A percentile compares a stretch with the other conserved stretches of the same genome.
Conservation (phyloP, 2,888 invertebrate species). For the Drosophila setosimentum region DNA sequence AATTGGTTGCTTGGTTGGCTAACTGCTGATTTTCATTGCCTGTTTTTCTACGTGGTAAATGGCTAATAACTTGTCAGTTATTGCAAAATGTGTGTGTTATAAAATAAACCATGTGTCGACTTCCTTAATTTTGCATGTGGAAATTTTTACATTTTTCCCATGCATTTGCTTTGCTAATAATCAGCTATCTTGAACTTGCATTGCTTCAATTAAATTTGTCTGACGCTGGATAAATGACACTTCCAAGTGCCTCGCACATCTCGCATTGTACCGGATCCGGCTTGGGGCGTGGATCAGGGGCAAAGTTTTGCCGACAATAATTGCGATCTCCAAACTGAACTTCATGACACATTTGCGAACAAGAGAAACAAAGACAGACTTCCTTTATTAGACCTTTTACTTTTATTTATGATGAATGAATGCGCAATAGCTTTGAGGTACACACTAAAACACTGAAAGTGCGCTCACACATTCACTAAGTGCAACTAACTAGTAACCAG, state of each 20-base stretch:
- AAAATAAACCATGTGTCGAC: conserved; percentile 15
- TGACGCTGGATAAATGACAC: neutral
- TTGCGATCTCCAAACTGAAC: conserved; percentile 28
- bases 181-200: conserved; percentile 62
- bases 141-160: conserved; percentile 19
- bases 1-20: conserved; percentile 29
- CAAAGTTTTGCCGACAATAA: conserved; percentile 1
- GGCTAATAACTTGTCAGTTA: conserved; percentile 25
- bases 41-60: conserved; percentile 21
- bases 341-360: conserved; percentile 47
- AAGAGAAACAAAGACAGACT: conserved; percentile 29
- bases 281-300: neutral
- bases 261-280: neutral
- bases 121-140: conserved; percentile 27
- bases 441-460: conserved; percentile 9
- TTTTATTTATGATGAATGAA: conserved; percentile 66
- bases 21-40: conserved; percentile 30
- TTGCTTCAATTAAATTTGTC: conserved; percentile 18
- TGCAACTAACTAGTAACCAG: conserved; percentile 36
- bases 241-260: neutral
- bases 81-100: conserved; percentile 41
- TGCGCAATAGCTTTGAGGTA: conserved; percentile 59
- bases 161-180: conserved; percentile 7
- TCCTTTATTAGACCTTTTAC: conserved; percentile 64
- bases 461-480: conserved; percentile 33